Evolutionary conservation across 2,888 invertebrate genomes (phyloP).

Genomic region (Ophion costatus): DNA sequence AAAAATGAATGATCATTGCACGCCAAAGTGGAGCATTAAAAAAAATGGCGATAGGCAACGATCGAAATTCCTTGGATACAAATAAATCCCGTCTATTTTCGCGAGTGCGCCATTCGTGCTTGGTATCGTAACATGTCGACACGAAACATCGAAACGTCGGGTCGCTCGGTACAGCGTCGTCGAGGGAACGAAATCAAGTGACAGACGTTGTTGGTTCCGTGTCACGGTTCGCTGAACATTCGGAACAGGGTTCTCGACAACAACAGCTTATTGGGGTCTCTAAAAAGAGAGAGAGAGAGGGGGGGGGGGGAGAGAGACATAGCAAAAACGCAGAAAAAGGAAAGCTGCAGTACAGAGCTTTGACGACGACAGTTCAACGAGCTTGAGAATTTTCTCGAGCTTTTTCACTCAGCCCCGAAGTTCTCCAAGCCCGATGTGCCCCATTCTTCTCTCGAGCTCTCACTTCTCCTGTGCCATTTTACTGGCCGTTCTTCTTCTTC

Average conservation of each 20-base stretch:
- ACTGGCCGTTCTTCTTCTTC: constrained; percentile 48
- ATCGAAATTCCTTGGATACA: no score
- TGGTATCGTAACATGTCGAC: background rate
- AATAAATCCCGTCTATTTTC: no score
- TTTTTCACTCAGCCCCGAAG: constrained; percentile 39
- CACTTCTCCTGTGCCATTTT: constrained; percentile 41
- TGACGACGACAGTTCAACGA: constrained; percentile 52
- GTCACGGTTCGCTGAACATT: constrained; percentile 67
- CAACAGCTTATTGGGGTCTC: constrained; percentile 64
- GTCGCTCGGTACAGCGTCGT: constrained; percentile 32
- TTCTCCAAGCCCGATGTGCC: constrained; percentile 35
- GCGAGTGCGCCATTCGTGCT: no score
- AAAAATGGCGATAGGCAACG: no score
- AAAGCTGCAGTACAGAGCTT: constrained; percentile 47
- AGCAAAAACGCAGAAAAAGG: constrained; percentile 35
- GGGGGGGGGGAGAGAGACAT: constrained; percentile 3
- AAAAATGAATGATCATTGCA: no score
- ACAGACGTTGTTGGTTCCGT: constrained; percentile 66
- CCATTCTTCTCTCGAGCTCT: constrained; percentile 39
- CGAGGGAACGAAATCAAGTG: constrained; percentile 64
- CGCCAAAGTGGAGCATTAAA: no score
- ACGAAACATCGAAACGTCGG: background rate
- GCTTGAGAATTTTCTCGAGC: constrained; percentile 64
- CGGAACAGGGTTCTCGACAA: constrained; percentile 60
- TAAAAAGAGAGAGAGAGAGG: constrained; percentile 41